These are phyloP conservation scores for Phortica magna DNA, from an alignment of 2,888 invertebrate genomes.

Conservation along the genomic window DNA sequence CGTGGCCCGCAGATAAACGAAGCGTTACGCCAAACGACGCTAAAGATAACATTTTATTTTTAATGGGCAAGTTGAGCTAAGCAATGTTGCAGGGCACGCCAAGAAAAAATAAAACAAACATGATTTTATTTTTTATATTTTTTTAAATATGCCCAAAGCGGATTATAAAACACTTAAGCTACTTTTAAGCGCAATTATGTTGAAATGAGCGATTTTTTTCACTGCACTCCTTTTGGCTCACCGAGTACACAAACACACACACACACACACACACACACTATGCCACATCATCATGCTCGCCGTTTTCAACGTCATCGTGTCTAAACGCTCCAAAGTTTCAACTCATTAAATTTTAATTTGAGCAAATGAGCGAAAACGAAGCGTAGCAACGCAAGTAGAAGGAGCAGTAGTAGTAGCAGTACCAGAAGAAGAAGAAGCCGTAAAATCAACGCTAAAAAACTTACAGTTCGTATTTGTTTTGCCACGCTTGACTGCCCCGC, in stretches of 20 bases:
- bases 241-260: too few species aligned
- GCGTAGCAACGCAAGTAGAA: too few species aligned
- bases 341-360: constrained; percentile 64
- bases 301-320: not conserved
- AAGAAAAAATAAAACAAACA: not conserved
- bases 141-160: constrained; percentile 61
- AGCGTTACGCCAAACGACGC: too few species aligned
- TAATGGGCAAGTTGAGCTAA: too few species aligned
- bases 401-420: constrained; percentile 42
- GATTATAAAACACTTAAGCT: constrained; percentile 71
- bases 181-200: constrained; percentile 70
- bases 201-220: constrained; percentile 54
- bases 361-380: constrained; percentile 27
- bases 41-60: too few species aligned
- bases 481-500: not conserved
- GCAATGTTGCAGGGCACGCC: not conserved
- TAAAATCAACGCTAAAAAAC: constrained; percentile 40
- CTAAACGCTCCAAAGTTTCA: constrained; percentile 34
- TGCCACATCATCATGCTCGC: not conserved
- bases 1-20: too few species aligned
- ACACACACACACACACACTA: too few species aligned
- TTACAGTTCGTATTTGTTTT: not conserved
- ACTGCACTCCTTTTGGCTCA: not conserved
- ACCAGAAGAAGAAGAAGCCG: not conserved
- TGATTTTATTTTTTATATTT: not conserved